These are phyloP conservation scores for Thalpophila matura DNA, from an alignment of 2,888 invertebrate genomes.

Conservation along the genomic window DNA sequence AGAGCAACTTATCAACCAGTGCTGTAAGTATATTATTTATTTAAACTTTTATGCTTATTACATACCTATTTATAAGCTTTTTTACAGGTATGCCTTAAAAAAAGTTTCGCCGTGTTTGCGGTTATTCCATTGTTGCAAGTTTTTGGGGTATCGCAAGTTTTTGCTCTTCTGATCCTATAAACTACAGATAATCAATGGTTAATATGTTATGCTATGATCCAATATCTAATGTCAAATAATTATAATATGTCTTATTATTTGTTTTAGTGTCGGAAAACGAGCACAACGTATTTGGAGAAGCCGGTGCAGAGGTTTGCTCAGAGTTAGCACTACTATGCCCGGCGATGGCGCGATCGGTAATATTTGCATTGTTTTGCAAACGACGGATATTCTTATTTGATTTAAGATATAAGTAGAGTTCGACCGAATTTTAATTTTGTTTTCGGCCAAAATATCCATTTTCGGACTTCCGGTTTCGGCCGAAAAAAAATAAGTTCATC, in stretches of 20 bases:
- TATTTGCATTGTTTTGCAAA: background rate
- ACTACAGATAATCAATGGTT: background rate
- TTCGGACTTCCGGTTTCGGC: no score
- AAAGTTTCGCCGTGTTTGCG: background rate
- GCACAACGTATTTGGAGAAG: constrained; percentile 79
- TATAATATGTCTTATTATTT: background rate
- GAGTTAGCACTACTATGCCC: constrained; percentile 79
- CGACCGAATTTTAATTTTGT: no score
- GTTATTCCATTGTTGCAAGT: no score
- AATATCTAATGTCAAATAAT: background rate
- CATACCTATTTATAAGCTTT: no score
- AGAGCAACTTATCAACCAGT: constrained; percentile 92
- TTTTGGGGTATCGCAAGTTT: background rate
- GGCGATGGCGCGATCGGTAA: constrained; percentile 79
- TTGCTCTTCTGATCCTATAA: background rate
- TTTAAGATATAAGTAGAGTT: no score
- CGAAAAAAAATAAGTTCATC: no score
- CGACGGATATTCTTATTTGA: background rate
- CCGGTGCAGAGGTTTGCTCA: constrained; percentile 79
- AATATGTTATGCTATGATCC: background rate
- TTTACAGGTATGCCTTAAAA: no score
- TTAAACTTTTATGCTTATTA: background rate
- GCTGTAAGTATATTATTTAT: constrained; percentile 87
- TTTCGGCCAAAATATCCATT: no score
- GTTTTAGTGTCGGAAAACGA: constrained; percentile 82